Evolutionary conservation across 2,797 vertebrate genomes (phyloP).

Genomic region (Diceros bicornis): DNA sequence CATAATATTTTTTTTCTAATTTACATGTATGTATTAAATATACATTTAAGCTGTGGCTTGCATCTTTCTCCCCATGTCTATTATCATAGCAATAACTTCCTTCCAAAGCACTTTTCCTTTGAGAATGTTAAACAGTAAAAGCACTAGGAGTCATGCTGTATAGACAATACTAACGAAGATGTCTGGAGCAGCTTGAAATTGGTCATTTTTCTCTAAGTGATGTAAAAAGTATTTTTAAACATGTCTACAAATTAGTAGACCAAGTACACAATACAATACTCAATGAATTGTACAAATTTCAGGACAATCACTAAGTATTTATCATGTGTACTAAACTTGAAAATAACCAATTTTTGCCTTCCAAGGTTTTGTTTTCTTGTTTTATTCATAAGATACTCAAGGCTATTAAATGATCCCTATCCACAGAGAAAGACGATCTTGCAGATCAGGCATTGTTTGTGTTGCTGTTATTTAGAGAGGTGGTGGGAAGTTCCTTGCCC

Average conservation of each 20-base stretch:
- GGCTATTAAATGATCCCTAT: background rate
- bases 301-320: background rate
- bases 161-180: background rate
- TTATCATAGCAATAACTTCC: background rate
- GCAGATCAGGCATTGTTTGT: slow-evolving; percentile 40
- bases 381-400: background rate
- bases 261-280: background rate
- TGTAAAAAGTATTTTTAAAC: background rate
- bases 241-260: background rate
- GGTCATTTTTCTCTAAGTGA: background rate
- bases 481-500: slow-evolving; percentile 69
- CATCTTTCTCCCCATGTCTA: background rate
- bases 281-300: background rate
- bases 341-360: background rate
- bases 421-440: background rate
- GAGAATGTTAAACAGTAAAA: background rate
- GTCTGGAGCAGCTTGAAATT: background rate
- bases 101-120: background rate
- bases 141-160: background rate
- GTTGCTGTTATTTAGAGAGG: background rate
- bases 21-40: background rate
- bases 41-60: background rate
- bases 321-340: background rate
- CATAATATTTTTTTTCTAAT: background rate
- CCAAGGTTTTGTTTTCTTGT: background rate